Evolutionary conservation across 2,797 vertebrate species (phyloP), one percentile per base, ranked within the genome.

Genomic region (Chanos chanos): DNA sequence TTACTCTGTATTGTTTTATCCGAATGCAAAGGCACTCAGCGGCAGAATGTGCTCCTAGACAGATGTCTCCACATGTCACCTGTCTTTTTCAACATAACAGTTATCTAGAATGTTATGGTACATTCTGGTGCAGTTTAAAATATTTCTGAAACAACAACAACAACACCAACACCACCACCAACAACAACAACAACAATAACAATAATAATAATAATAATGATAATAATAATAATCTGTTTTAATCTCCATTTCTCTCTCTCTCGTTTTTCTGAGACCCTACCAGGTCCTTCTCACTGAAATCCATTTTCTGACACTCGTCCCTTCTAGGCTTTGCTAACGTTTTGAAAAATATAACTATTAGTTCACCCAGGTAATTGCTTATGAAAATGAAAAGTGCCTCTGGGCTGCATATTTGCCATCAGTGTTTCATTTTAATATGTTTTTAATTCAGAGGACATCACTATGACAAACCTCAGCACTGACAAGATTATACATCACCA

Each of bases 301-400:
- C 21, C 4, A 24, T 54, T 53, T 61, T 31, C 30, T 30, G 25
- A 33, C 31, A 7, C 44, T 3, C 2, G 9, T 18, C n/a, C 24
- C 36, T 47, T 49, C 43, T 27, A n/a, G 41, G 51, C 28, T 40
- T 8, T 28, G 12, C 34, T 57, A 57, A 62, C 58, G 30, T 43
- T 25, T 9, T 37, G 37, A 61, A 21, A 30, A 45, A 36, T 37
- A 47, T 37, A 49, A 24, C n/a, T 22, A 25, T 47, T 63, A 19
- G 44, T 47, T 39, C 40, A 47, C 7, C 30, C 0, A 18, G n/a
- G 33, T 33, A 51, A 28, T 57, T 61, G 13, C 12, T 18, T 52
- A 27, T 53, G 52, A 58, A 63, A 54, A 43, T 55, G 22, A 36
- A 43, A 37, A n/a, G 21, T 44, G 28, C 43, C 48, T 59, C 54